A percentile compares a stretch with the other conserved stretches of the same genome.
Evolutionary conservation across 2,113 vertebrate genomes (phyloP).

Genomic region (Sphaerodactylus townsendi): DNA sequence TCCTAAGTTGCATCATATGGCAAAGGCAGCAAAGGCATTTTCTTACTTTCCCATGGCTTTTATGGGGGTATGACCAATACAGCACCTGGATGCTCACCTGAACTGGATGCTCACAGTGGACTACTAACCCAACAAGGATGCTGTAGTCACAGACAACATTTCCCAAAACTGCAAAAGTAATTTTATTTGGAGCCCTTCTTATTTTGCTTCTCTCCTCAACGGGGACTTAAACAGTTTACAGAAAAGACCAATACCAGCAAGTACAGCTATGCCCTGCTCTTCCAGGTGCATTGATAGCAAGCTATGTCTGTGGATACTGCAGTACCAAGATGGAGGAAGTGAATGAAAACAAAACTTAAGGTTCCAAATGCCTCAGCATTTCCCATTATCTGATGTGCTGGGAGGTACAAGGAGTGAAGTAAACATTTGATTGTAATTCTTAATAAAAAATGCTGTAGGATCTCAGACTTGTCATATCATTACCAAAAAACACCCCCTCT

Average conservation of each 20-base stretch:
- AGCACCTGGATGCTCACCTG: neutral
- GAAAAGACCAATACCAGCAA: neutral
- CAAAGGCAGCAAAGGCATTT: neutral
- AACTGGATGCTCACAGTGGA: neutral
- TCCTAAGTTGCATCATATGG: neutral
- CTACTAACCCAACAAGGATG: neutral
- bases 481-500: neutral
- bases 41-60: neutral
- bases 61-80: constrained; percentile 8
- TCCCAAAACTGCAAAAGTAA: constrained; percentile 18
- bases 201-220: neutral
- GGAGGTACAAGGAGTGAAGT: neutral
- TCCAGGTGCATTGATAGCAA: too few species aligned
- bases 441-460: neutral
- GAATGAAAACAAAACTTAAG: too few species aligned
- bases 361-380: too few species aligned
- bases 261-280: constrained; percentile 9
- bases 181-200: neutral
- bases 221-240: neutral
- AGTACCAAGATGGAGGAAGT: too few species aligned
- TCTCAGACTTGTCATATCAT: neutral
- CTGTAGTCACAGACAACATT: neutral
- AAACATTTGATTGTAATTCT: neutral
- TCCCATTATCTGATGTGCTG: too few species aligned
- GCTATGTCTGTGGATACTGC: too few species aligned